Conservation (phyloP, 1,140 invertebrate genomes). For the Drosophila sproati region DNA sequence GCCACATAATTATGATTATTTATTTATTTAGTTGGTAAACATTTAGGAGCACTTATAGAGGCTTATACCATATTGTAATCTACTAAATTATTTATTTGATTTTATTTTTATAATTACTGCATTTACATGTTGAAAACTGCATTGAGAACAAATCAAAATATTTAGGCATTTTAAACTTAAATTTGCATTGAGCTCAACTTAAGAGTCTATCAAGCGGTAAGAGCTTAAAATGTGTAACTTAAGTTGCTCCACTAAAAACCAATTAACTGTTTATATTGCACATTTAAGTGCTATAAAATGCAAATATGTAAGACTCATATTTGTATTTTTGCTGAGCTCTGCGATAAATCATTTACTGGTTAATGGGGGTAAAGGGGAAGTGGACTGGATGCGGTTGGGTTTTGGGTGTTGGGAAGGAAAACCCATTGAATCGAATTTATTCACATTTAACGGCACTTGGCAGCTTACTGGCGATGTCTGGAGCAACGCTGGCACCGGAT, state of each 20-base stretch:
- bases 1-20: too few relatives aligned
- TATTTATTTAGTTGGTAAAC: too few relatives aligned
- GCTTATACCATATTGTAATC: too few relatives aligned
- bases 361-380: neutral
- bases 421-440: conserved; percentile 6
- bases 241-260: conserved; percentile 6
- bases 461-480: neutral
- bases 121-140: too few relatives aligned
- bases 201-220: neutral
- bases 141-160: too few relatives aligned
- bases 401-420: neutral
- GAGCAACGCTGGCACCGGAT: neutral
- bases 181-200: too few relatives aligned
- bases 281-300: conserved; percentile 42
- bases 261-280: conserved; percentile 37
- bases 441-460: conserved; percentile 6
- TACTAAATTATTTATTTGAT: too few relatives aligned
- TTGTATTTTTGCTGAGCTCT: conserved; percentile 19
- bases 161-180: too few relatives aligned
- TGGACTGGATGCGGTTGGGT: too few relatives aligned
- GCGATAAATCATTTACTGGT: conserved; percentile 17
- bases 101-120: too few relatives aligned
- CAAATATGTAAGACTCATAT: conserved; percentile 11
- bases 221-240: neutral
- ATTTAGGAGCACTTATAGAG: too few relatives aligned